Conservation (phyloP, 2,113 vertebrate genomes). For the Rhadina sibilatrix region DNA sequence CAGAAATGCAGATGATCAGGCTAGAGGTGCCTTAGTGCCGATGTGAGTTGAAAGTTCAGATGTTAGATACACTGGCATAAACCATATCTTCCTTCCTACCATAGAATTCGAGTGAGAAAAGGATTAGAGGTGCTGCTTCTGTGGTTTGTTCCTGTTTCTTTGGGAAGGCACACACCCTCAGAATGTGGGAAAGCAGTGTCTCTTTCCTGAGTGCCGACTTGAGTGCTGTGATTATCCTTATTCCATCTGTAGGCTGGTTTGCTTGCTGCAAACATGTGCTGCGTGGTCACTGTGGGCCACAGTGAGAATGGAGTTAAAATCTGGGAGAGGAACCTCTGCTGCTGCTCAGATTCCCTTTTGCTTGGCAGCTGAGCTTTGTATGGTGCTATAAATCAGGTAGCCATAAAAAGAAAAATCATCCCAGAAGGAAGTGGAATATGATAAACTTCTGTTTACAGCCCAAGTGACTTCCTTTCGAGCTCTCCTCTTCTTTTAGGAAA, state of each 20-base stretch:
- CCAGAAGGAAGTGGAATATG: background rate
- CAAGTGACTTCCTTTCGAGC: background rate
- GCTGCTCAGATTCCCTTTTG: background rate
- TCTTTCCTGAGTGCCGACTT: slow-evolving; percentile 17
- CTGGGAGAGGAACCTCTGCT: background rate
- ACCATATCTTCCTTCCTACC: slow-evolving; percentile 68
- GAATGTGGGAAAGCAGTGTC: slow-evolving; percentile 58
- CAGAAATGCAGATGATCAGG: background rate
- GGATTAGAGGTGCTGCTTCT: slow-evolving; percentile 67
- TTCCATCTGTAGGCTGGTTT: background rate
- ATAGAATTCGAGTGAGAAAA: slow-evolving; percentile 67
- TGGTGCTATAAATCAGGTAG: slow-evolving; percentile 28
- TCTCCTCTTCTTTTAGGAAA: background rate
- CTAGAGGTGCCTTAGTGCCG: background rate
- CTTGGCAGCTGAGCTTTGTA: background rate
- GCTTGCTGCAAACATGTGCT: slow-evolving; percentile 22
- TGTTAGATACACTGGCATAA: slow-evolving; percentile 43
- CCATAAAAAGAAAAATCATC: background rate
- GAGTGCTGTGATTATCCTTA: slow-evolving; percentile 13
- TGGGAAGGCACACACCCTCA: slow-evolving; percentile 59
- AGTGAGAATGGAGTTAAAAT: background rate
- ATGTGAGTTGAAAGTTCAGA: slow-evolving; percentile 60
- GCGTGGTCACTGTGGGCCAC: accelerated
- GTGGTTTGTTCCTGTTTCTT: slow-evolving; percentile 50
- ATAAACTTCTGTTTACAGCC: slow-evolving; percentile 17